A percentile compares a stretch with the other conserved stretches of the same genome.
phyloP scores from a whole-genome alignment of 2,888 invertebrate genomes.

The Drosophila barbarae region DNA sequence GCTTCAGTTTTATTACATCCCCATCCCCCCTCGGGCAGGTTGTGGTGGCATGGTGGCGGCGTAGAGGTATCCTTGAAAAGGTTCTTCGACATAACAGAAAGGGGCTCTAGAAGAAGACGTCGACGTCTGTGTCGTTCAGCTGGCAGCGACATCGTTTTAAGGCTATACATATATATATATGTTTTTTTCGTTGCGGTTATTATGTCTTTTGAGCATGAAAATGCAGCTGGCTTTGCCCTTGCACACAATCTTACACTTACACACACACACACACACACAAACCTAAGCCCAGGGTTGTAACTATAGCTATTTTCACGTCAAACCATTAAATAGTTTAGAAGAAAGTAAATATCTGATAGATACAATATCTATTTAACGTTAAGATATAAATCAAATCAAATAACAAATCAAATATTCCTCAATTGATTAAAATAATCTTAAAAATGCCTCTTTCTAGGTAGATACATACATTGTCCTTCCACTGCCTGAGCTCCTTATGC shows the following conservation, averaged over 20 bases:
- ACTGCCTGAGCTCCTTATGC: not conserved
- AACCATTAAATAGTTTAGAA: not conserved
- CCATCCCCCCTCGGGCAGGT: constrained; percentile 32
- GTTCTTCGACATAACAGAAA: constrained; percentile 71
- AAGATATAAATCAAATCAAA: not conserved
- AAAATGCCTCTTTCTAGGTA: not conserved
- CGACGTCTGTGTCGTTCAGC: constrained; percentile 24
- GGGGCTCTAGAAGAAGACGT: constrained; percentile 20
- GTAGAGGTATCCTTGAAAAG: constrained; percentile 73
- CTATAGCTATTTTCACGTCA: constrained; percentile 13
- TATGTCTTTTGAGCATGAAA: constrained; percentile 48
- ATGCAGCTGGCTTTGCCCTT: constrained; percentile 55
- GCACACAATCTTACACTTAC: constrained; percentile 1
- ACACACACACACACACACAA: not conserved
- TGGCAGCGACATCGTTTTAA: constrained; percentile 39
- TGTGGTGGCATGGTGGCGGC: constrained; percentile 14
- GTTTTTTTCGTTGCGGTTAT: constrained; percentile 35
- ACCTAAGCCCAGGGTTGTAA: constrained; percentile 3
- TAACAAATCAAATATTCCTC: not conserved
- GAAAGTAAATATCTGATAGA: not conserved
- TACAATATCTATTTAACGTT: not conserved
- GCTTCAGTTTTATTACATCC: constrained; percentile 38
- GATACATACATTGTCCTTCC: constrained; percentile 1
- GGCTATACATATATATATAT: constrained; percentile 2
- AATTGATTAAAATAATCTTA: not conserved